A percentile compares a stretch with the other conserved stretches of the same genome.
Evolutionary conservation across 2,888 invertebrate species (phyloP).

Genomic region (Pherbina coryleti): DNA sequence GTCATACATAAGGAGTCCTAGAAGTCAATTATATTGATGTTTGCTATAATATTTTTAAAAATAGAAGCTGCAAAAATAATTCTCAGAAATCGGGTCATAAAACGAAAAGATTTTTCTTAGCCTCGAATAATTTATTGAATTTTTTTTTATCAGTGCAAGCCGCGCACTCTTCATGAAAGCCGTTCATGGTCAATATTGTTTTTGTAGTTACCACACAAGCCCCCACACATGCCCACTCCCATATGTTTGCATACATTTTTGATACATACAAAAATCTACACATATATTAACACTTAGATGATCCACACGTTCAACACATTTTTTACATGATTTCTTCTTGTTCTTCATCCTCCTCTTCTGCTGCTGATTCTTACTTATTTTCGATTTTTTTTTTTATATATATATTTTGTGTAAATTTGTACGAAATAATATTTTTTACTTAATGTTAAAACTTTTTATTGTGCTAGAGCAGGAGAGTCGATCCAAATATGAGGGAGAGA

Average conservation of each 20-base stretch:
- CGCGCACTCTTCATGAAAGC: no score
- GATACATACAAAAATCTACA: neutral
- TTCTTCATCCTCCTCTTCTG: neutral
- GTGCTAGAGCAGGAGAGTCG: neutral
- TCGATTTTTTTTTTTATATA: neutral
- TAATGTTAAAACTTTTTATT: constrained; percentile 11
- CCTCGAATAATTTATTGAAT: neutral
- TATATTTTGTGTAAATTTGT: neutral
- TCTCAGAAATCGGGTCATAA: no score
- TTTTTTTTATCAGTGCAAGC: no score
- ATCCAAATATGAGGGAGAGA: neutral
- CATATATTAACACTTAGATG: neutral
- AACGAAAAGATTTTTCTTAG: neutral
- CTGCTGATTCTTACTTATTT: neutral
- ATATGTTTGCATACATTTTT: neutral
- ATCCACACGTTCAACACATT: constrained; percentile 1
- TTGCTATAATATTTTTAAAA: no score
- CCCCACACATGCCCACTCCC: no score
- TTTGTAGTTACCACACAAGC: no score
- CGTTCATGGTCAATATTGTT: no score
- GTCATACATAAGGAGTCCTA: no score
- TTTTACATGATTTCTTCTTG: neutral
- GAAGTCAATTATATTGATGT: no score
- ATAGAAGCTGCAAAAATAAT: no score
- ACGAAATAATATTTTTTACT: constrained; percentile 20